phyloP scores from a whole-genome alignment of 2,113 vertebrate genomes.

The Xiphorhynchus elegans region DNA sequence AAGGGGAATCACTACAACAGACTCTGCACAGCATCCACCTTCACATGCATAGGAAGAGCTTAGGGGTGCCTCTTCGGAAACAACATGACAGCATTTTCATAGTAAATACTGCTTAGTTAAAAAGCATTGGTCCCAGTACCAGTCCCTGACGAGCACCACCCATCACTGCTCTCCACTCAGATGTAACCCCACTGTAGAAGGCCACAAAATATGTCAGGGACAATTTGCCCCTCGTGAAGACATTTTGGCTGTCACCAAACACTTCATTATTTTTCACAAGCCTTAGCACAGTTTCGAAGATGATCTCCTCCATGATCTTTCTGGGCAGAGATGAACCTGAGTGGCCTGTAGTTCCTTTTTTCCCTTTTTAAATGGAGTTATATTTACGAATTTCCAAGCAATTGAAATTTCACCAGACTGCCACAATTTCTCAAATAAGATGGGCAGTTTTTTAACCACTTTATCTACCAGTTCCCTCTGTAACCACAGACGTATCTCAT shows the following conservation, averaged over 20 bases:
- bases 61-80: not conserved
- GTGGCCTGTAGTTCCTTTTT: not conserved
- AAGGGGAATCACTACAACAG: not conserved
- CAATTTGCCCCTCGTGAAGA: not conserved
- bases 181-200: not conserved
- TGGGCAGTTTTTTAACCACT: not conserved
- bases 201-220: not conserved
- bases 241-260: too few species aligned
- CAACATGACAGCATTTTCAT: accelerated
- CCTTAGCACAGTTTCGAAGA: not conserved
- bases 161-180: not conserved
- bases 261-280: not conserved
- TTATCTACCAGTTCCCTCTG: not conserved
- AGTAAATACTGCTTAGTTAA: not conserved
- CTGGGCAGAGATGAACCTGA: not conserved
- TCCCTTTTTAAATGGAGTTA: not conserved
- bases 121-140: not conserved
- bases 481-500: not conserved
- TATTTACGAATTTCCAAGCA: not conserved
- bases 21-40: not conserved
- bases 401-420: not conserved
- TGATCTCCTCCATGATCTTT: not conserved
- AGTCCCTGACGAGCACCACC: accelerated
- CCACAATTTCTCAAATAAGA: not conserved
- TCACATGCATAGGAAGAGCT: accelerated